Conservation (phyloP, 1,140 invertebrate genomes). For the Orussus abietinus region DNA sequence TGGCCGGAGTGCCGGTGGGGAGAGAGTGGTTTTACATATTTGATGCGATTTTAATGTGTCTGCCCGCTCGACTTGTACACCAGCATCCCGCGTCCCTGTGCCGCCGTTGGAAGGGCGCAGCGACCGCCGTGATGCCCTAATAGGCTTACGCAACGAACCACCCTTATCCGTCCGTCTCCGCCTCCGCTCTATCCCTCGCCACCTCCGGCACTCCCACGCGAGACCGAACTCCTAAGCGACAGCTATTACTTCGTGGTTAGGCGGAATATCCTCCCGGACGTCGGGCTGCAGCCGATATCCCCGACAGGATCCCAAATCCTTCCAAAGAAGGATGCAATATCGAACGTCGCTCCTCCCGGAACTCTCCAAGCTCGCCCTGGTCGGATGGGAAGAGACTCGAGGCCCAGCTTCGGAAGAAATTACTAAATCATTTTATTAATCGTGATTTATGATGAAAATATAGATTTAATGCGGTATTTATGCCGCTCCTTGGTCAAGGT, state of each 20-base stretch:
- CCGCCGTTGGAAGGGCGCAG: conserved; percentile 15
- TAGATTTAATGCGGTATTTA: conserved; percentile 5
- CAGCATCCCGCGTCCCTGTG: conserved; percentile 16
- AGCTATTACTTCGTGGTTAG: conserved; percentile 28
- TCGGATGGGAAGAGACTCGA: no score
- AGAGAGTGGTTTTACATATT: conserved; percentile 38
- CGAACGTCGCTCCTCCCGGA: no score
- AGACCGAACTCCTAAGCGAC: conserved; percentile 13
- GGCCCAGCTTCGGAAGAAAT: no score
- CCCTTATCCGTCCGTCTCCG: conserved; percentile 24
- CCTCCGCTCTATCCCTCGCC: conserved; percentile 10
- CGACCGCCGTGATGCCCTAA: conserved; percentile 46
- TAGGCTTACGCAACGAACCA: conserved; percentile 46
- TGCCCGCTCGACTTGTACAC: conserved; percentile 26
- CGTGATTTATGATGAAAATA: no score
- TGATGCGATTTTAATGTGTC: conserved; percentile 54
- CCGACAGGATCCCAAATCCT: neutral
- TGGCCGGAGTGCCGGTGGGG: conserved; percentile 18
- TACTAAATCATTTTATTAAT: no score
- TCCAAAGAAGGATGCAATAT: no score
- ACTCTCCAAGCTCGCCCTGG: no score
- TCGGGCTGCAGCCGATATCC: neutral
- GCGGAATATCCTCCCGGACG: no score
- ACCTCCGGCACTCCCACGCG: neutral
- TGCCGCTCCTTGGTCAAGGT: conserved; percentile 26